Percentiles rank a stretch among this genome's conserved stretches.
Conservation (phyloP, 2,888 invertebrate genomes). For the Acanthococcus lagerstroemiae region DNA sequence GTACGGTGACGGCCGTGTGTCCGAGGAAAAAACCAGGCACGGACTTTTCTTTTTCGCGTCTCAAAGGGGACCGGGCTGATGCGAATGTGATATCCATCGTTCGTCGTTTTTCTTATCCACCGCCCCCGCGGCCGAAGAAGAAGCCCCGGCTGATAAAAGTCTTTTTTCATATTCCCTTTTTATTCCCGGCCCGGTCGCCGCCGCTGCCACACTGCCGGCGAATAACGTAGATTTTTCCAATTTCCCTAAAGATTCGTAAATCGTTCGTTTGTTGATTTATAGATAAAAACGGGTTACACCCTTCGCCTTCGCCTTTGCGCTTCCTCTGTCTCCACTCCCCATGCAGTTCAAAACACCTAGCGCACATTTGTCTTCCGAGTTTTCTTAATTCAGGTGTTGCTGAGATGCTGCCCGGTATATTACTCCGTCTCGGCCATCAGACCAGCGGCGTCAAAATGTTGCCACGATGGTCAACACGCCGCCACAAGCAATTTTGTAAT, state of each 20-base stretch:
- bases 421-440: neutral
- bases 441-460: no score
- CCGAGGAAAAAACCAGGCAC: neutral
- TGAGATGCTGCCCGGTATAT: neutral
- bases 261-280: constrained; percentile 30
- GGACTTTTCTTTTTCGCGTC: neutral
- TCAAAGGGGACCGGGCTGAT: constrained; percentile 5
- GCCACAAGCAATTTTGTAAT: no score
- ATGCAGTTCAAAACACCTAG: no score
- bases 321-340: neutral
- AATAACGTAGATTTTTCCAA: constrained; percentile 26
- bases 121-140: constrained; percentile 3
- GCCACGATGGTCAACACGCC: no score
- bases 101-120: constrained; percentile 24
- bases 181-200: neutral
- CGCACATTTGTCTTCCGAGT: neutral
- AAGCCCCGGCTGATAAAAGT: constrained; percentile 17
- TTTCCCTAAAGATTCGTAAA: constrained; percentile 29
- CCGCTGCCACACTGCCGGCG: neutral
- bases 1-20: neutral
- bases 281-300: constrained; percentile 21
- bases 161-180: constrained; percentile 23
- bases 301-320: no score
- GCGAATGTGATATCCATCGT: constrained; percentile 27
- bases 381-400: neutral